phyloP scores from a whole-genome alignment of 2,797 vertebrate genomes.

The Pseudochirops cupreus region DNA sequence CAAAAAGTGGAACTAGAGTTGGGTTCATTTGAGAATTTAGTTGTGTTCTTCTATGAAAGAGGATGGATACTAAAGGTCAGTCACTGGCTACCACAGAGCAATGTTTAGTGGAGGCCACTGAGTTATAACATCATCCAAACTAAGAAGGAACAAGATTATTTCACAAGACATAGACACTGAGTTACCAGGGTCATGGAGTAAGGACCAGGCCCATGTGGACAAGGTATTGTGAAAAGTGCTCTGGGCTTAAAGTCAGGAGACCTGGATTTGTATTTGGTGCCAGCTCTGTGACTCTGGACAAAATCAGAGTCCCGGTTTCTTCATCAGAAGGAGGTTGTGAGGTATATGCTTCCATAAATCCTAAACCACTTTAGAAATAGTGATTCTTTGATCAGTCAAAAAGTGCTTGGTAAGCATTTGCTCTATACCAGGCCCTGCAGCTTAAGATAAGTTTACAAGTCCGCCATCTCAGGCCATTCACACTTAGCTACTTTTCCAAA shows the following conservation, averaged over 20 bases:
- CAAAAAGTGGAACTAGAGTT: neutral
- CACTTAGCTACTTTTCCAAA: neutral
- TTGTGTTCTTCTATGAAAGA: neutral
- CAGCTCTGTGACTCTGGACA: neutral
- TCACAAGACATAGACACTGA: neutral
- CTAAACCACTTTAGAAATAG: neutral
- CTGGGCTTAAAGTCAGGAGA: neutral
- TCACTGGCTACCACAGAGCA: neutral
- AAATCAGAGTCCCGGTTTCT: neutral
- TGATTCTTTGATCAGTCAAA: neutral
- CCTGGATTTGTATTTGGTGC: neutral
- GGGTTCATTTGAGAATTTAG: neutral
- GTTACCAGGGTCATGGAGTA: neutral
- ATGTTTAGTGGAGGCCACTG: neutral
- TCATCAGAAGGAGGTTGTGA: neutral
- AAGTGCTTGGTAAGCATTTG: neutral
- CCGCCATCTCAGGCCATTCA: neutral
- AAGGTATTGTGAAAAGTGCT: neutral
- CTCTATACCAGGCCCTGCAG: neutral
- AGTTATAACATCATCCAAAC: neutral
- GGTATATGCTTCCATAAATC: neutral
- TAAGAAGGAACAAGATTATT: neutral
- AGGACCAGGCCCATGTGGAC: neutral
- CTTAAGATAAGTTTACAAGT: neutral
- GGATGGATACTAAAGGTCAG: neutral